These are phyloP conservation scores for Lithobates sylvaticus DNA, from an alignment of 2,797 vertebrate species.

Conservation along the genomic window DNA sequence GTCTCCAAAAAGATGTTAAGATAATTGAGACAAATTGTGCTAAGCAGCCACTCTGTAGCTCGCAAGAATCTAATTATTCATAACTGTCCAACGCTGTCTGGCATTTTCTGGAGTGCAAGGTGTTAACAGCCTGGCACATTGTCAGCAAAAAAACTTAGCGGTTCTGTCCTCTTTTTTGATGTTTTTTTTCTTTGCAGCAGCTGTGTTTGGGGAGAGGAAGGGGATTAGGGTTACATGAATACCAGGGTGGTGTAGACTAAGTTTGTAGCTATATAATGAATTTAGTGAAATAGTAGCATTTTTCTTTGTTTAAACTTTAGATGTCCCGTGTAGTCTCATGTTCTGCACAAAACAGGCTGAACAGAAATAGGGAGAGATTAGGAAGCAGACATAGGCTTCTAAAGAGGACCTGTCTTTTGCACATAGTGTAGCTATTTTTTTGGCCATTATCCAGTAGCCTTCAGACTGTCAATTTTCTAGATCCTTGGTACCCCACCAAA, in stretches of 20 bases:
- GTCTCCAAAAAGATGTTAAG: background rate
- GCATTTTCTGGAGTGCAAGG: background rate
- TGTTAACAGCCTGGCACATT: background rate
- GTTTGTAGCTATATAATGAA: background rate
- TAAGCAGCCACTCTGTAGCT: too few species aligned
- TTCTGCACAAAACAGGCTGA: background rate
- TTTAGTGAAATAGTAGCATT: background rate
- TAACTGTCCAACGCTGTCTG: background rate
- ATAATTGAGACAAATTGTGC: background rate
- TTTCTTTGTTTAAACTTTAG: background rate
- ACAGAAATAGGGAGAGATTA: too few species aligned
- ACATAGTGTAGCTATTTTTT: too few species aligned
- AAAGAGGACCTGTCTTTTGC: too few species aligned
- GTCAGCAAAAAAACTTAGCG: conserved; percentile 33
- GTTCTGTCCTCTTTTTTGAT: conserved; percentile 40
- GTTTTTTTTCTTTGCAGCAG: conserved; percentile 34
- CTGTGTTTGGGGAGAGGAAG: conserved; percentile 5
- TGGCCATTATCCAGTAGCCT: too few species aligned
- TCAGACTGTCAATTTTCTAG: too few species aligned
- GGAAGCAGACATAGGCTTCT: too few species aligned
- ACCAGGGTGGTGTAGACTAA: background rate
- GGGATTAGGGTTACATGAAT: background rate
- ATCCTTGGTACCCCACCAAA: too few species aligned
- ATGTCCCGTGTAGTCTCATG: background rate
- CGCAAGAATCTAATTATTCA: background rate